These are phyloP conservation scores for Potorous gilbertii DNA, from an alignment of 2,797 vertebrate species.

Conservation along the genomic window DNA sequence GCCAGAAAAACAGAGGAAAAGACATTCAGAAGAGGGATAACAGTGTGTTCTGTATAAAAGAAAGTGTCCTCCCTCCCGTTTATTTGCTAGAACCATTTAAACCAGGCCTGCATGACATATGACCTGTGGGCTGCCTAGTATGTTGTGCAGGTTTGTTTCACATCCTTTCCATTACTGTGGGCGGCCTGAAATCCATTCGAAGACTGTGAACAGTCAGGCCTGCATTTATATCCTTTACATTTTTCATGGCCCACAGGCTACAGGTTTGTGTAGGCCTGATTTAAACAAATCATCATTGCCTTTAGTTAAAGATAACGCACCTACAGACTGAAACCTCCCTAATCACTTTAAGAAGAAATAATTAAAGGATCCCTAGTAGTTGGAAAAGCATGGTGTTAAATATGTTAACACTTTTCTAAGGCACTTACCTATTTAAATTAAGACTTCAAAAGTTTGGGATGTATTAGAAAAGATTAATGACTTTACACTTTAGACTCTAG, in stretches of 20 bases:
- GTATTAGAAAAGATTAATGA: not conserved
- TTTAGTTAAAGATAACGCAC: not conserved
- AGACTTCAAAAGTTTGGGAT: not conserved
- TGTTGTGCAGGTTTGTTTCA: too few relatives aligned
- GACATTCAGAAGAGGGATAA: not conserved
- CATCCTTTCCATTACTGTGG: too few relatives aligned
- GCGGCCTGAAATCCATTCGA: too few relatives aligned
- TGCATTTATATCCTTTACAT: too few relatives aligned
- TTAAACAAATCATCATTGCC: not conserved
- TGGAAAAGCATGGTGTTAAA: not conserved
- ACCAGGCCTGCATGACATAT: too few relatives aligned
- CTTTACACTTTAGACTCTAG: not conserved
- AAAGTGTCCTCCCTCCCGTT: not conserved
- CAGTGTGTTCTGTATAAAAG: not conserved
- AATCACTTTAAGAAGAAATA: not conserved
- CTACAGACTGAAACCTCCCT: not conserved
- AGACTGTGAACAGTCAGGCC: too few relatives aligned
- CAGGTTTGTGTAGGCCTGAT: too few relatives aligned
- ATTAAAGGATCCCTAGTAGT: not conserved
- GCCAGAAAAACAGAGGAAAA: not conserved
- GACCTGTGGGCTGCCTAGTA: too few relatives aligned
- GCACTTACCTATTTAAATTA: not conserved
- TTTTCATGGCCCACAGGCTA: too few relatives aligned
- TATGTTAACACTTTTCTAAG: not conserved
- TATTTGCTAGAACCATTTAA: not conserved